Evolutionary conservation across 2,113 vertebrate species (phyloP).

Genomic region (Isurus oxyrinchus): DNA sequence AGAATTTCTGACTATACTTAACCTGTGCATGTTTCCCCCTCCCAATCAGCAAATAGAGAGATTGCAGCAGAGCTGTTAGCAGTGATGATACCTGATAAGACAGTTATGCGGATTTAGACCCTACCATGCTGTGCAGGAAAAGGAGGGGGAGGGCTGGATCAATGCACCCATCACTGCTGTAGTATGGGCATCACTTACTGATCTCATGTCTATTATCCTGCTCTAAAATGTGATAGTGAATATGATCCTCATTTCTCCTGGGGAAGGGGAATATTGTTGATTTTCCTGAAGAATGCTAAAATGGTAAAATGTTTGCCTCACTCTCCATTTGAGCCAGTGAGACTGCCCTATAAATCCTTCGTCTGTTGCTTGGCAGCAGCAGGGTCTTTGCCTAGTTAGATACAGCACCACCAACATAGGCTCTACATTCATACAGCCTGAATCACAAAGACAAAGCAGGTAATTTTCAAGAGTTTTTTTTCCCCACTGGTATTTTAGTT

Average conservation of each 20-base stretch:
- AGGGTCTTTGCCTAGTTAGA: constrained; percentile 47
- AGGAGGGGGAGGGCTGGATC: constrained; percentile 2
- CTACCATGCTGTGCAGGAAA: constrained; percentile 33
- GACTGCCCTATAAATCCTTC: constrained; percentile 78
- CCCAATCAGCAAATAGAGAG: constrained; percentile 21
- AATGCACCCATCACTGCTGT: not conserved
- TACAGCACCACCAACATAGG: not conserved
- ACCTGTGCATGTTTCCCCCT: not conserved
- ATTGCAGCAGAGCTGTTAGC: constrained; percentile 29
- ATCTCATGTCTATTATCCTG: not conserved
- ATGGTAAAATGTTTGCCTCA: not conserved
- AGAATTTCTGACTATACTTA: not conserved
- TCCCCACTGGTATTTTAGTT: not conserved
- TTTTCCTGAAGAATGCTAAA: not conserved
- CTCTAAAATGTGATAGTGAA: not conserved
- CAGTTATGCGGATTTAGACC: constrained; percentile 41
- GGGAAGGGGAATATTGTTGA: not conserved
- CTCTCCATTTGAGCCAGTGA: constrained; percentile 56
- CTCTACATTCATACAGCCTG: not conserved
- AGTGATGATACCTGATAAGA: constrained; percentile 40
- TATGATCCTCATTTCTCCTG: not conserved
- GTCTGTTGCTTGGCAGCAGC: constrained; percentile 76
- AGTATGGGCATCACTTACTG: not conserved
- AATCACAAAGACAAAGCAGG: constrained; percentile 10
- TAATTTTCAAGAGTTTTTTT: not conserved